A percentile compares a stretch with the other conserved stretches of the same genome.
Conservation (phyloP, 2,888 invertebrate genomes). For the Pinctada fucata region DNA sequence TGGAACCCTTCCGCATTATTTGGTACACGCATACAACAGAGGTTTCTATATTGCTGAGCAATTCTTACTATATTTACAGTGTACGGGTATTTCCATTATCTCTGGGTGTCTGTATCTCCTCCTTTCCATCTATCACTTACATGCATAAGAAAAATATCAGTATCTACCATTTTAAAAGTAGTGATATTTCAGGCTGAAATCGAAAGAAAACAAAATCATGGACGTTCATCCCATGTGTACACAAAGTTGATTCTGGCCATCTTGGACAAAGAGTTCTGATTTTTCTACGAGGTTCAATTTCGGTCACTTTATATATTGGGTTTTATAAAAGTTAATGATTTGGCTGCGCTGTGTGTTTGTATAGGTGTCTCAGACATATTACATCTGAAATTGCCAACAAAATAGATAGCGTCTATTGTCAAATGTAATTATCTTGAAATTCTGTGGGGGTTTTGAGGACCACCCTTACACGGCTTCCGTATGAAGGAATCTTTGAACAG, state of each 20-base stretch:
- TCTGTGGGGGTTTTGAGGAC: constrained; percentile 6
- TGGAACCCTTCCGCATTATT: no score
- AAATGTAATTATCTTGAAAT: constrained; percentile 18
- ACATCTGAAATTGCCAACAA: constrained; percentile 8
- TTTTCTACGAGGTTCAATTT: not conserved
- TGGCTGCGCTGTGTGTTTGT: constrained; percentile 16
- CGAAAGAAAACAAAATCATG: no score
- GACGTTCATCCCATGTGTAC: not conserved
- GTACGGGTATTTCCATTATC: no score
- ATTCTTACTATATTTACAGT: no score
- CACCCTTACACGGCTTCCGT: constrained; percentile 4
- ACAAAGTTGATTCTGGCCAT: not conserved
- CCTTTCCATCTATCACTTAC: no score
- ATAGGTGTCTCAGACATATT: constrained; percentile 30
- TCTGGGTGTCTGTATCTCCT: no score
- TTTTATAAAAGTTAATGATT: constrained; percentile 35
- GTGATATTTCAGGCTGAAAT: no score
- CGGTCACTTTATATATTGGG: constrained; percentile 6
- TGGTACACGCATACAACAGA: no score
- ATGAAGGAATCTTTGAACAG: constrained; percentile 3
- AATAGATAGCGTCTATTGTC: constrained; percentile 16
- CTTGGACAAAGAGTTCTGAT: not conserved
- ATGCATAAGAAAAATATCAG: no score
- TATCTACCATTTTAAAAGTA: no score
- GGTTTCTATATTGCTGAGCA: no score